These are phyloP conservation scores for Okapia johnstoni DNA, from an alignment of 2,113 vertebrate species.

Conservation along the genomic window DNA sequence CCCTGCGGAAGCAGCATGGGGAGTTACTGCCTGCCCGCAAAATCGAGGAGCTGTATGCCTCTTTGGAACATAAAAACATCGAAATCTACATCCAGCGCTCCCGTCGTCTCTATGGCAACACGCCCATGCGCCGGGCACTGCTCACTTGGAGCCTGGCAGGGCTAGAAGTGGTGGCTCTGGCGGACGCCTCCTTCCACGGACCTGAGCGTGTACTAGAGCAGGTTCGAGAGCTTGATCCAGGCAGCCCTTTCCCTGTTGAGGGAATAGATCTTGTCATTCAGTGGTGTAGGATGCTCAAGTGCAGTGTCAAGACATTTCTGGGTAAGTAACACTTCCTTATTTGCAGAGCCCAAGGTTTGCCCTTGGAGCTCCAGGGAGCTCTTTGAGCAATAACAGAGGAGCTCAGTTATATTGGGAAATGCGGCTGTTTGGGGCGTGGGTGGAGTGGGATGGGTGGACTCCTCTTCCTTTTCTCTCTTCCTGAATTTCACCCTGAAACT, in stretches of 20 bases:
- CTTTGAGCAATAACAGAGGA: slow-evolving; percentile 10
- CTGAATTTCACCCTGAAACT: slow-evolving; percentile 43
- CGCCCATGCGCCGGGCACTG: slow-evolving; percentile 94
- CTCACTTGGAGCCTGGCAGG: slow-evolving; percentile 93
- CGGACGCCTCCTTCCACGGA: slow-evolving; percentile 90
- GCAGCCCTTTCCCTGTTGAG: slow-evolving; percentile 92
- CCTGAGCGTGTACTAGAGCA: slow-evolving; percentile 89
- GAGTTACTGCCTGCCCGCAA: slow-evolving; percentile 96
- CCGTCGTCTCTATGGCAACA: slow-evolving; percentile 93
- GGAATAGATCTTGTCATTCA: slow-evolving; percentile 91
- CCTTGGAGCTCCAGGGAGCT: neutral
- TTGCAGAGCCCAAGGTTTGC: neutral
- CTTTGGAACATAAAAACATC: slow-evolving; percentile 96
- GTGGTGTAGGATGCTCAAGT: slow-evolving; percentile 95
- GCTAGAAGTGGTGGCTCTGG: slow-evolving; percentile 89
- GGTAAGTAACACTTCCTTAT: slow-evolving; percentile 81
- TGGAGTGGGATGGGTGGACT: neutral
- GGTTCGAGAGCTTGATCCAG: slow-evolving; percentile 88
- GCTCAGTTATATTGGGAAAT: neutral
- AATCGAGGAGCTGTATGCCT: slow-evolving; percentile 97
- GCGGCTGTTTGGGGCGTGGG: neutral
- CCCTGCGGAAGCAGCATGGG: slow-evolving; percentile 94
- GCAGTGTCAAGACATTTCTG: slow-evolving; percentile 88
- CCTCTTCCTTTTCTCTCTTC: slow-evolving; percentile 11
- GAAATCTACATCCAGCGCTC: slow-evolving; percentile 99